phyloP scores from a whole-genome alignment of 2,888 invertebrate genomes.

The Agrilus mali region DNA sequence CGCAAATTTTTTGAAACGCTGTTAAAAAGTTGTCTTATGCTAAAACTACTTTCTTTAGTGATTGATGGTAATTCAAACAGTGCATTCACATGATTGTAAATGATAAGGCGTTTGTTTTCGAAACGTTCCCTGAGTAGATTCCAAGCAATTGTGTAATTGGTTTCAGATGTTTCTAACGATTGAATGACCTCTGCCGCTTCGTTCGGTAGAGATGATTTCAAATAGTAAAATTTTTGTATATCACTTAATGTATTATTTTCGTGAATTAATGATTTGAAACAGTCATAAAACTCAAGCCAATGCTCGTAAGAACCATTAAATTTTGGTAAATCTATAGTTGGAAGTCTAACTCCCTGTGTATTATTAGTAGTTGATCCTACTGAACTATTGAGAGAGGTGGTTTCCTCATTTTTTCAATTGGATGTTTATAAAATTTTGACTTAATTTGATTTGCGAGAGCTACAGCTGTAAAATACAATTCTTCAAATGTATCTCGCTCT shows the following conservation, averaged over 20 bases:
- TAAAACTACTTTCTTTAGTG: neutral
- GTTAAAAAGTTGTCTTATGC: conserved; percentile 3
- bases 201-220: conserved; percentile 5
- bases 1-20: too few species aligned
- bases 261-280: conserved; percentile 7
- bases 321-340: conserved; percentile 8
- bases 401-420: too few species aligned
- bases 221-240: conserved; percentile 10
- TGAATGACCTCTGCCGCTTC: conserved; percentile 10
- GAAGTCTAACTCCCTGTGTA: conserved; percentile 1
- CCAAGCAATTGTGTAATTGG: conserved; percentile 14
- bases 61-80: conserved; percentile 6
- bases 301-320: conserved; percentile 6
- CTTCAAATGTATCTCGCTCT: too few species aligned
- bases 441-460: too few species aligned
- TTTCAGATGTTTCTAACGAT: conserved; percentile 8
- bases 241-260: conserved; percentile 1
- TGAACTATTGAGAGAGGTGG: too few species aligned
- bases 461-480: too few species aligned
- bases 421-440: too few species aligned
- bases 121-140: conserved; percentile 11
- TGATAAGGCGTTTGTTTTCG: conserved; percentile 12
- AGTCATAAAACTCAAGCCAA: conserved; percentile 6
- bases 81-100: conserved; percentile 13
- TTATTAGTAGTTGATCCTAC: too few species aligned